Evolutionary conservation across 2,113 vertebrate species (phyloP), one percentile per base, ranked within the genome.

Genomic region (Carassius auratus): DNA sequence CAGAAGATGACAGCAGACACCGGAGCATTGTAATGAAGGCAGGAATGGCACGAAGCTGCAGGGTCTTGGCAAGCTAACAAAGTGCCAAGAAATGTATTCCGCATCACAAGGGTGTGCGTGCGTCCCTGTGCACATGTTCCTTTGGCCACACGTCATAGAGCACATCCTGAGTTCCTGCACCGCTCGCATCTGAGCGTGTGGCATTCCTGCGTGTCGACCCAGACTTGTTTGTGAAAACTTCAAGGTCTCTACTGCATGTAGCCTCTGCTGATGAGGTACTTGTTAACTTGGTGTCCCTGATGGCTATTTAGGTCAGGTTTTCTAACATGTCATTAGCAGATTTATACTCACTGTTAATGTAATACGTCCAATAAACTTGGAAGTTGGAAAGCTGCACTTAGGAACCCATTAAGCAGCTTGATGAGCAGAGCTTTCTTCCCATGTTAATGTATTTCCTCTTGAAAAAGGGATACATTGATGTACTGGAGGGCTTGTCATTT

Each of bases 1-100:
- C 87, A 88, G 81, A 88, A 87, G 86, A 89, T 48, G 86, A 89
- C 79, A 79, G 87, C 87, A 89, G 85, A 89, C 79, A 90, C 80
- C 69, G 76, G 81, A 76, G 87, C 90, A 89, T 88, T 87, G 86
- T 83, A 85, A 87, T 87, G 75, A 84, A 83, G 68, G 83, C 55
- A 83, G 86, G 86, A 88, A 86, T 66, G 82, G 79, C 84, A 85
- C 76, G 64, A 62, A 88, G 89, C 90, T 92, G 83, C 17, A 84
- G 89, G 89, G 87, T 76, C 89, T 91, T 93, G 92, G 92, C 89
- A 91, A 87, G 78, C 61, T 85, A 91, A 92, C 92, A 92, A 92
- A 93, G 89, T 75, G 59, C 80, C 33, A 38, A 19, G 69, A 87
- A 89, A 74, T 85, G 81, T 57, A 71, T 81, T 62, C 50, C 78